phyloP scores from a whole-genome alignment of 2,113 vertebrate species.

The Rhagologus leucostigma region DNA sequence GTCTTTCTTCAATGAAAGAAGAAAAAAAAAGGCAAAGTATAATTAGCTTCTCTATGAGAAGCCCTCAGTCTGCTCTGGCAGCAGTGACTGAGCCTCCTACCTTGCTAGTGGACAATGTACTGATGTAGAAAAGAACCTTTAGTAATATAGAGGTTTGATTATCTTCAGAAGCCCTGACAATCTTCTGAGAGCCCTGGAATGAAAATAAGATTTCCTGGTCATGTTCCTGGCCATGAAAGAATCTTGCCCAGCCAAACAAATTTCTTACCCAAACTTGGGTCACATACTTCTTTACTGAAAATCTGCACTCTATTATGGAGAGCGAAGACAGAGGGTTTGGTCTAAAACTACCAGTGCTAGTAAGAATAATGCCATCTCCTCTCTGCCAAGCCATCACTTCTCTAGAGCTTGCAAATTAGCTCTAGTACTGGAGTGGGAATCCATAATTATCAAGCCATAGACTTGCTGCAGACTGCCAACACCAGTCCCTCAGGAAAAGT shows the following conservation, averaged over 20 bases:
- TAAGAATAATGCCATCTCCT: neutral
- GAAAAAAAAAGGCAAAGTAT: neutral
- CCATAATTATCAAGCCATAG: neutral
- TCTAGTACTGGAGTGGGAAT: neutral
- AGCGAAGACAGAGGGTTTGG: neutral
- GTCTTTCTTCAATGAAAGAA: conserved; percentile 26
- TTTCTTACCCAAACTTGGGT: neutral
- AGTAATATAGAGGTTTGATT: conserved; percentile 4
- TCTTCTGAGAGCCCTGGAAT: neutral
- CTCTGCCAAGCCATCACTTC: neutral
- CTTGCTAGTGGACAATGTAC: conserved; percentile 18
- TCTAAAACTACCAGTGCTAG: neutral
- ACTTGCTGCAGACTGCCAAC: neutral
- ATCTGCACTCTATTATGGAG: neutral
- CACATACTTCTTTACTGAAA: neutral
- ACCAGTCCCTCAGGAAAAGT: neutral
- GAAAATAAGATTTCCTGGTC: neutral
- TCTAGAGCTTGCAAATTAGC: neutral
- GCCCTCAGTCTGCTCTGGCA: conserved; percentile 23
- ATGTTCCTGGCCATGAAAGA: neutral
- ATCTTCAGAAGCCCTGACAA: conserved; percentile 18
- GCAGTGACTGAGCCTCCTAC: conserved; percentile 21
- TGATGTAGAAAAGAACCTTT: conserved; percentile 19
- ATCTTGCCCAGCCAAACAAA: neutral
- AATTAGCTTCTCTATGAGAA: conserved; percentile 32